These are phyloP conservation scores for Aurelia aurita complex sp. Pacific DNA, from an alignment of 30 jellyfish, hydroid and myxozoan genomes.

Conservation along the genomic window DNA sequence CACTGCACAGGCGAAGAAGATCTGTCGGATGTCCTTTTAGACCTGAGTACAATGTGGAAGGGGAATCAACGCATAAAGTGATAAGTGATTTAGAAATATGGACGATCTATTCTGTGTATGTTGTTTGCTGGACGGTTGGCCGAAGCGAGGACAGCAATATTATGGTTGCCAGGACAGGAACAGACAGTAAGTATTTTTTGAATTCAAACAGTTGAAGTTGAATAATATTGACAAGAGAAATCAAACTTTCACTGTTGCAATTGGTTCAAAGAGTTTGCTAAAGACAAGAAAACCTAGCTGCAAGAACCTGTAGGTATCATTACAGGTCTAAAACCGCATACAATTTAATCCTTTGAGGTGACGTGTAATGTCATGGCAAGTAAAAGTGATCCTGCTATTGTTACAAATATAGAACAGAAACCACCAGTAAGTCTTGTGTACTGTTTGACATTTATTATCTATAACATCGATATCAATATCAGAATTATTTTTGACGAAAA, in stretches of 20 bases:
- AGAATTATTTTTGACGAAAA: no score
- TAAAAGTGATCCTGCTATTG: slow-evolving; percentile 1
- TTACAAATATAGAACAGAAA: neutral
- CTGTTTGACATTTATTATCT: no score
- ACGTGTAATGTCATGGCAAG: slow-evolving; percentile 25
- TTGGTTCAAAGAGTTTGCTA: neutral
- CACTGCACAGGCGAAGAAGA: neutral
- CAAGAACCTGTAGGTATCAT: neutral
- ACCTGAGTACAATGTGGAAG: neutral
- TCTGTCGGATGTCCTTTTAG: neutral
- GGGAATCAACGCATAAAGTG: neutral
- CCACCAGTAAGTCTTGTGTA: slow-evolving; percentile 20
- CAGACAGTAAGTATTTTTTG: slow-evolving; percentile 33
- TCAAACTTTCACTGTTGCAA: neutral
- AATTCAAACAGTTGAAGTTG: no score
- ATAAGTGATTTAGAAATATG: slow-evolving; percentile 19
- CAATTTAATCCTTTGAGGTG: slow-evolving; percentile 8
- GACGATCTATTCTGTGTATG: slow-evolving; percentile 42
- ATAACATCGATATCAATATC: no score
- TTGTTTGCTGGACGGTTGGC: slow-evolving; percentile 48
- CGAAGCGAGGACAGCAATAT: slow-evolving; percentile 5
- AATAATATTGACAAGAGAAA: neutral
- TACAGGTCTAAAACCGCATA: slow-evolving; percentile 14
- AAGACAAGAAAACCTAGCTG: neutral
- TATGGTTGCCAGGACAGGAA: neutral